Evolutionary conservation across 2,113 vertebrate species (phyloP).

Genomic region (Albula goreensis): DNA sequence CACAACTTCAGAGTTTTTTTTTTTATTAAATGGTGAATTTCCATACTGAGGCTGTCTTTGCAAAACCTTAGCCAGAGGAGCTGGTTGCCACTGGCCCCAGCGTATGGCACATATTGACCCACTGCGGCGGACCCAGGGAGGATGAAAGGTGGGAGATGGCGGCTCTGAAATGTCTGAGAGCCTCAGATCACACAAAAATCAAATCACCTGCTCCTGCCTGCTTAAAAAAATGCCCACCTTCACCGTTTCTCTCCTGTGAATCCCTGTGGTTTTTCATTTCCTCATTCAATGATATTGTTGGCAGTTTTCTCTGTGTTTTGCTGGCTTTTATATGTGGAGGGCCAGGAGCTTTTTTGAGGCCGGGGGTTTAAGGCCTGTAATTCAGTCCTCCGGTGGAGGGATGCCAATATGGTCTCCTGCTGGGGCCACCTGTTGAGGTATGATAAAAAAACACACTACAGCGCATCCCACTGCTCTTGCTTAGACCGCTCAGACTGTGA

Average conservation of each 20-base stretch:
- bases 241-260: neutral
- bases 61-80: no score
- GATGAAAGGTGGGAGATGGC: no score
- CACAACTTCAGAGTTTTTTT: neutral
- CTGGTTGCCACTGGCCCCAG: no score
- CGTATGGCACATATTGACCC: no score
- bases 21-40: neutral
- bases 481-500: neutral
- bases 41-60: neutral
- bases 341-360: neutral
- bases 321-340: neutral
- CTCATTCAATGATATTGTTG: neutral
- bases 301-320: neutral
- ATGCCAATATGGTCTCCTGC: neutral
- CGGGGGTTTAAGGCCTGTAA: neutral
- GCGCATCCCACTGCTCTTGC: neutral
- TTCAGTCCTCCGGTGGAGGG: neutral
- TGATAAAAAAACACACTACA: neutral
- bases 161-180: no score
- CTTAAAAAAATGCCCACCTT: no score
- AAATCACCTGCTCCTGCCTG: neutral
- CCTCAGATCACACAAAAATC: neutral
- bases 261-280: neutral
- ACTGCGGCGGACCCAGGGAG: no score
- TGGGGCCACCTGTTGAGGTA: neutral